Base-by-base conservation (phyloP, 2,888 invertebrate genomes). In the Diadegma fenestrale region DNA sequence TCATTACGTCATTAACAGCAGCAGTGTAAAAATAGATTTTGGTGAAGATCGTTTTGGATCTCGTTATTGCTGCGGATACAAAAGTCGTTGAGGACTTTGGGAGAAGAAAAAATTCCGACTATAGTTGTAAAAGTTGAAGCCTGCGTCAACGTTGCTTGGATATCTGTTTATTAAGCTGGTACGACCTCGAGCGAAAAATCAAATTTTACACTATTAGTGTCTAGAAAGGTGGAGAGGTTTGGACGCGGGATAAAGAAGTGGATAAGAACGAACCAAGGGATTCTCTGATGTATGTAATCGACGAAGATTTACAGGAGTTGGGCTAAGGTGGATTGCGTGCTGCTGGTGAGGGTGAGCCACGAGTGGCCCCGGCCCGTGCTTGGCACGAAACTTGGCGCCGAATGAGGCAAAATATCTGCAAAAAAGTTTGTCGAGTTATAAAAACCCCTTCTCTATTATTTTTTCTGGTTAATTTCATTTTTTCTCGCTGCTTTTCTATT, bases 381-480 rank as follows among this genome's bases (percentile, higher is more conserved):
- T 85, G 87, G 87, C 86, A 87, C 87, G 84, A 51, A 87, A 87
- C 87, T 87, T 85, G 80, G 37, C 84, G 58, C 80, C 85, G 79
- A 81, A 79, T 69, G 81, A 85, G 78, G 80, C 61, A 85, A 82
- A 87, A 86, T 85, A 86, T 86, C 73, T 41, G 68, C 48, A 68
- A 73, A 87, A 76, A 87, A 86, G 84, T 85, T 85, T 72, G 71
- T 85, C 69, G 80, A 83, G 85, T 86, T 86, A 63, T 73, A 81
- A 58, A 58, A 54, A 68, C 73, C 48, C 45, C 5, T 12, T 7
- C 33, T 54, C 54, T 22, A 37, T n/a, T n/a, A 58, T 30, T 72
- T 54, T 10, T 37, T 19, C 45, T 26, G 22, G 30, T 63, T 6
- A 61, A 69, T 64, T 58, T 72, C 43, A 45, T 37, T 45, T 51